Evolutionary conservation across 2,888 invertebrate genomes (phyloP), one percentile per base, ranked within the genome.

Genomic region (Chloroclysta siterata): DNA sequence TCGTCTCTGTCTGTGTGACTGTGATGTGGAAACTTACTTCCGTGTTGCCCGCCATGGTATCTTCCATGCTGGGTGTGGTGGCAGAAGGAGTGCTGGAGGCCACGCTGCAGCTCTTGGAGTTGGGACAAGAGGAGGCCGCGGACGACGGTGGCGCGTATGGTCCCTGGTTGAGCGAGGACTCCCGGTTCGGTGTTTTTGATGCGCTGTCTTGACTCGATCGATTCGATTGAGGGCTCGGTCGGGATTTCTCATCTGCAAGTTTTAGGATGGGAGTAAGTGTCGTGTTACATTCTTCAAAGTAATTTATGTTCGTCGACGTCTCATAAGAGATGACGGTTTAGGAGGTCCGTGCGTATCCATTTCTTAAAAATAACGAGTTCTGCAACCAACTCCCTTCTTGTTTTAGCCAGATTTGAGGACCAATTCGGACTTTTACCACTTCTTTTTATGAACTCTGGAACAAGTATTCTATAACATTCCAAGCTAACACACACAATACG

Each of bases 151-250:
- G 91, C 53, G 92, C 91, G 79, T 92, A 92, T 0, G 93, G 93
- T 0, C 93, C 92, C 63, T 90, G 90, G 70, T 76, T 85, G 48
- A 88, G 71, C 59, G 71, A 75, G 46, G 77, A 68, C 13, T 90
- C 90, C 46, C 93, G 78, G 66, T 89, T 90, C 0, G 93, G 93
- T 0, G 93, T 91, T 74, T 93, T 93, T 0, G 90, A 90, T 14
- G 89, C 85, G 65, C 83, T 80, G 72, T 91, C 93, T 72, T 93
- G 93, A 81, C 89, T 90, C 59, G 92, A 88, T 62, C 93, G 78
- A 71, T 89, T 91, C 17, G 93, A 93, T 15, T 88, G 88, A 5
- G 93, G 93, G 66, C 93, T 93, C n/a, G 93, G 93, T 41, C 93
- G 78, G 54, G 93, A 93, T 74, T 93, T 93, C 71, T 93, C 93